Evolutionary conservation across 2,797 vertebrate genomes (phyloP).

Genomic region (Gastrophryne carolinensis): DNA sequence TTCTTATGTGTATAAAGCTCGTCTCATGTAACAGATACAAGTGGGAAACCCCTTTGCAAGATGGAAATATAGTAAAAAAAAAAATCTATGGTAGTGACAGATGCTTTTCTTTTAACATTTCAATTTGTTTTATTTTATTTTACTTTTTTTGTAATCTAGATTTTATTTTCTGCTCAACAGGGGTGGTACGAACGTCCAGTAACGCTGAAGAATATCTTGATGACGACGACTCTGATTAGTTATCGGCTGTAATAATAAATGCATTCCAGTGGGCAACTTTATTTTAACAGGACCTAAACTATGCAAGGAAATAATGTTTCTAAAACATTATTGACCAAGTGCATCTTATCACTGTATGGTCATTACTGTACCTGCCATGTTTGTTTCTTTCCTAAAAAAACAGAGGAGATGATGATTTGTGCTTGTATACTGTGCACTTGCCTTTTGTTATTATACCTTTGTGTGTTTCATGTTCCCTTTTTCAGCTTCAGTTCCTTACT

Average conservation of each 20-base stretch:
- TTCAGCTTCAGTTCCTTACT: background rate
- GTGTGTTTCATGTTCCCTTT: background rate
- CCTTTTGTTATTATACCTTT: background rate
- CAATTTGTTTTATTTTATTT: too few species aligned
- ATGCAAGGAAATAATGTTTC: background rate
- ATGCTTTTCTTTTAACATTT: too few species aligned
- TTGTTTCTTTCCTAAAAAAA: background rate
- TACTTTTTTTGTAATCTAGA: background rate
- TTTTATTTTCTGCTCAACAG: conserved; percentile 62
- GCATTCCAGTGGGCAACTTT: background rate
- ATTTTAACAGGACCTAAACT: conserved; percentile 1
- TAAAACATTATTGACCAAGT: background rate
- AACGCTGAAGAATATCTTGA: conserved; percentile 97
- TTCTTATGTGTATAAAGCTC: too few species aligned
- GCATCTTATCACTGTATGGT: conserved; percentile 1
- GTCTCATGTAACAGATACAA: too few species aligned
- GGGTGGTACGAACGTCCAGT: conserved; percentile 78
- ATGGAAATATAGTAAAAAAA: too few species aligned
- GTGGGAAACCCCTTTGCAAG: too few species aligned
- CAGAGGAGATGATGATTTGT: background rate
- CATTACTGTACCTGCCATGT: background rate
- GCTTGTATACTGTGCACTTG: conserved; percentile 11
- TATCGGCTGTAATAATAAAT: background rate
- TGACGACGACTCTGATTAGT: conserved; percentile 94
- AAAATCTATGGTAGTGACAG: too few species aligned